Conservation (phyloP, 1,140 invertebrate genomes). For the Centruroides sculpturatus region DNA sequence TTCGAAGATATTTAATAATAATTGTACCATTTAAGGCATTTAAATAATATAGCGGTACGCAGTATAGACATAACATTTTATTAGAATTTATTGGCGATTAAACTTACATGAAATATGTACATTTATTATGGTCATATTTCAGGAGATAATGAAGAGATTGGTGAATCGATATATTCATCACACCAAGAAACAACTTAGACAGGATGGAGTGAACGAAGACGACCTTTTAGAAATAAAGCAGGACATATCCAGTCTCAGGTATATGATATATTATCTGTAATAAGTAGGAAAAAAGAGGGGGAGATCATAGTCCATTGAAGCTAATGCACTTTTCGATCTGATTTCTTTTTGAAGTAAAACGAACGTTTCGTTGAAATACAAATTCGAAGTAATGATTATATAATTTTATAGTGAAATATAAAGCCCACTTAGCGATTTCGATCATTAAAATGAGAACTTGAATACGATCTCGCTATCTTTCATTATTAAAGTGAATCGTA, state of each 20-base stretch:
- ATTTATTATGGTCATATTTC: not conserved
- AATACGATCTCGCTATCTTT: too few species aligned
- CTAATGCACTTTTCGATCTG: too few species aligned
- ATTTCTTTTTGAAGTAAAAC: too few species aligned
- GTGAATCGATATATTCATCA: conserved; percentile 38
- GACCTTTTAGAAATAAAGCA: conserved; percentile 44
- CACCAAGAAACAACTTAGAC: conserved; percentile 38
- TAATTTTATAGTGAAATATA: not conserved
- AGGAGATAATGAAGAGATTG: conserved; percentile 39
- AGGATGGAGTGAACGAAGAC: conserved; percentile 43
- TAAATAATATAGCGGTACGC: too few species aligned
- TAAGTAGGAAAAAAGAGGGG: not conserved
- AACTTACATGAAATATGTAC: too few species aligned
- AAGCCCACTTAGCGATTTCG: not conserved
- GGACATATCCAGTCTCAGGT: conserved; percentile 43
- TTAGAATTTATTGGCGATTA: too few species aligned
- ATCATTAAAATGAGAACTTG: too few species aligned
- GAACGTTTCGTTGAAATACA: not conserved
- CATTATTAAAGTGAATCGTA: too few species aligned
- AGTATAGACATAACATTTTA: too few species aligned
- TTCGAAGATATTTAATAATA: too few species aligned
- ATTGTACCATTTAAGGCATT: too few species aligned
- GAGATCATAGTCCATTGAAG: too few species aligned
- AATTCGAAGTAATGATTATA: not conserved
- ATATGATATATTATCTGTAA: not conserved